These are phyloP conservation scores for Cephus runcator DNA, from an alignment of 2,888 invertebrate genomes.

Conservation along the genomic window DNA sequence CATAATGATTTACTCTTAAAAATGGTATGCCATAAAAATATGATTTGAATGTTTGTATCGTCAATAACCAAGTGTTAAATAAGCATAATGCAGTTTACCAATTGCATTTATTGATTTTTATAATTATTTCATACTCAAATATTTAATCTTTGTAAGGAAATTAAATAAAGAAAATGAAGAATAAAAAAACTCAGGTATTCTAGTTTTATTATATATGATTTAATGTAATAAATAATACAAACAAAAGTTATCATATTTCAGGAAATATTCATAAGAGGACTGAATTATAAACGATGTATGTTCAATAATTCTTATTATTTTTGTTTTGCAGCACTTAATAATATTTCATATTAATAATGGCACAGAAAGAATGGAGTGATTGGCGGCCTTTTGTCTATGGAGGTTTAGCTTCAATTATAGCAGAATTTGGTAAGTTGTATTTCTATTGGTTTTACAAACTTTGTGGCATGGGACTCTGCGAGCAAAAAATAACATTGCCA, in stretches of 20 bases:
- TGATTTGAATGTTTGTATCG: neutral
- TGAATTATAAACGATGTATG: neutral
- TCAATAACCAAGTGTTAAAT: neutral
- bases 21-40: neutral
- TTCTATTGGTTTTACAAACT: slow-evolving; percentile 4
- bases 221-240: neutral
- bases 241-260: neutral
- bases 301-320: slow-evolving; percentile 6
- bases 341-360: slow-evolving; percentile 69
- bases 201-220: neutral
- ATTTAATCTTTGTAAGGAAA: neutral
- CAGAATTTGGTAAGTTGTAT: slow-evolving; percentile 84
- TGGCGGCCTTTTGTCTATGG: slow-evolving; percentile 97
- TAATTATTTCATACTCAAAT: neutral
- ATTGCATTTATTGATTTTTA: neutral
- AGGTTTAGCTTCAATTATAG: slow-evolving; percentile 91
- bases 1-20: neutral
- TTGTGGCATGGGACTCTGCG: neutral
- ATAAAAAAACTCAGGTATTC: neutral
- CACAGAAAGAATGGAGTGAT: slow-evolving; percentile 85
- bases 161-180: neutral
- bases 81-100: neutral
- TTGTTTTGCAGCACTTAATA: slow-evolving; percentile 18
- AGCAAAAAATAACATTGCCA: neutral
- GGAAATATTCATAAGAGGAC: neutral